phyloP scores from a whole-genome alignment of 2,797 vertebrate species.

The Leptoclinus maculatus region DNA sequence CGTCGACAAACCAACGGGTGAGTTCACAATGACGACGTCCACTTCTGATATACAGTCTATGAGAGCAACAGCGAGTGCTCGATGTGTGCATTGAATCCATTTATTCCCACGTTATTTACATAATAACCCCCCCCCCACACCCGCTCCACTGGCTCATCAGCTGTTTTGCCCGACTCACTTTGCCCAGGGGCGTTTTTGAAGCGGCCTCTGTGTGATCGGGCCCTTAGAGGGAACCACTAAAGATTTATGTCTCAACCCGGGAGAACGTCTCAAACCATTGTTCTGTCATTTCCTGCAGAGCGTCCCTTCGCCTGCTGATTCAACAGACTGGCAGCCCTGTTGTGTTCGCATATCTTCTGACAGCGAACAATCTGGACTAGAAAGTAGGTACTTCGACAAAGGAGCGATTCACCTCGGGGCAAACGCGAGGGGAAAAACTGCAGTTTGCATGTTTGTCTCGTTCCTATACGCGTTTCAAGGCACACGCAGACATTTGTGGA shows the following conservation, averaged over 20 bases:
- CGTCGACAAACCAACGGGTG: too few species aligned
- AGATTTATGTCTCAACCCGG: neutral
- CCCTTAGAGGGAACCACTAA: neutral
- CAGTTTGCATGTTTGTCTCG: slow-evolving; percentile 56
- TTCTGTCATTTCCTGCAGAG: slow-evolving; percentile 44
- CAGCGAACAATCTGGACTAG: slow-evolving; percentile 50
- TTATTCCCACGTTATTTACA: too few species aligned
- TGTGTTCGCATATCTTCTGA: slow-evolving; percentile 52
- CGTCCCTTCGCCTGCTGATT: slow-evolving; percentile 26
- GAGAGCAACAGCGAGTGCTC: too few species aligned
- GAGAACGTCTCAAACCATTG: slow-evolving; percentile 21
- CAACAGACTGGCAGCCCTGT: slow-evolving; percentile 25
- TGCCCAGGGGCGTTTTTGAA: too few species aligned
- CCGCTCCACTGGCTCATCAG: too few species aligned
- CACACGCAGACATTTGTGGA: slow-evolving; percentile 35
- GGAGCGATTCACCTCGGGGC: slow-evolving; percentile 46
- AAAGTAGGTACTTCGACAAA: slow-evolving; percentile 58
- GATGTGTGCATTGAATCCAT: too few species aligned
- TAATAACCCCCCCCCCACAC: too few species aligned
- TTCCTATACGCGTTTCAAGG: slow-evolving; percentile 39
- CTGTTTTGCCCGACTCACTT: too few species aligned
- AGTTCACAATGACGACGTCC: too few species aligned
- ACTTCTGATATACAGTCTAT: too few species aligned
- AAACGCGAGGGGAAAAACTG: slow-evolving; percentile 36
- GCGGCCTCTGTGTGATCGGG: too few species aligned